Evolutionary conservation across 2,113 vertebrate genomes (phyloP).

Genomic region (Caranx melampygus): DNA sequence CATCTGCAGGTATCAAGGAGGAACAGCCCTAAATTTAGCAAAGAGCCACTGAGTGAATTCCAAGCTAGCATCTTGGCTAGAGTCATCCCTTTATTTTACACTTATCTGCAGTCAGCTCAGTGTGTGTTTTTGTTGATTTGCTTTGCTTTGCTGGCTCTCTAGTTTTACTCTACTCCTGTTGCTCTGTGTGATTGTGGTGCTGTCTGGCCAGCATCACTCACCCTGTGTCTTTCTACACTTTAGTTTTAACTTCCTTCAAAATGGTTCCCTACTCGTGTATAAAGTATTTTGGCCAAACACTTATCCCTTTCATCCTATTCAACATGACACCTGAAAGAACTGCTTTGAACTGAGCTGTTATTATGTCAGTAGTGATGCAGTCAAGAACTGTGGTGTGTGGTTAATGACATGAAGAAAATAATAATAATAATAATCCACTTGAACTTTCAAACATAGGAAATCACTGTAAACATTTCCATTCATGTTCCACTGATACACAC

Average conservation of each 20-base stretch:
- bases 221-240: neutral
- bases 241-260: neutral
- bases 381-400: neutral
- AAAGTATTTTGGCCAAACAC: neutral
- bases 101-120: slow-evolving; percentile 2
- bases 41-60: neutral
- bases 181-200: neutral
- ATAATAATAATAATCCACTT: too few relatives aligned
- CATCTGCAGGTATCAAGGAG: slow-evolving; percentile 14
- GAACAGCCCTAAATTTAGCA: neutral
- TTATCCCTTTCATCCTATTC: neutral
- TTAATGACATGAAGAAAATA: too few relatives aligned
- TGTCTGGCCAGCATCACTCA: neutral
- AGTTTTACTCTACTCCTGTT: neutral
- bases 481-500: neutral
- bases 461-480: neutral
- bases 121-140: neutral
- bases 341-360: neutral
- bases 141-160: slow-evolving; percentile 1
- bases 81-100: neutral
- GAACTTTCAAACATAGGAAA: neutral
- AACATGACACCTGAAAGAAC: neutral
- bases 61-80: neutral
- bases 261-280: neutral
- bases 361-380: neutral